Evolutionary conservation across 2,113 vertebrate genomes (phyloP), one percentile per base, ranked within the genome.

Genomic region (Ciconia boyciana): DNA sequence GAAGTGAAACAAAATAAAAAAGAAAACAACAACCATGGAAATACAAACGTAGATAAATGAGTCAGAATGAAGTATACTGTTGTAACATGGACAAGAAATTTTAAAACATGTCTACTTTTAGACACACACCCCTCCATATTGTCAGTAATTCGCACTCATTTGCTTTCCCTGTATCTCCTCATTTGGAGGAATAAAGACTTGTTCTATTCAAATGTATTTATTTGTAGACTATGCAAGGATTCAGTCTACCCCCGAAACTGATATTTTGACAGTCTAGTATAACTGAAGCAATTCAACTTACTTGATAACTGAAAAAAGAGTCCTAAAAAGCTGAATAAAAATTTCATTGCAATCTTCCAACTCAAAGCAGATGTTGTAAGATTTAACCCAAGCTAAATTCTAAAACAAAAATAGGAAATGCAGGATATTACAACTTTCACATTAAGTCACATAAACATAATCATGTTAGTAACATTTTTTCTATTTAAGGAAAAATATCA

Each of bases 341-440:
- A 99, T 99, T 98, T 99, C 99, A 93, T 99, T 99, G 98, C 99
- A 99, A 98, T 99, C 99, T 98, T 99, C 99, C 97, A 99, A 98
- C 96, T 99, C 99, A 98, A 99, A 99, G 97, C 99, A 99, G 98
- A 99, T 99, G 98, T 99, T 99, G 97, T 99, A 99, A 26, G 99
- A 99, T 98, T 99, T 99, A 91, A 99, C 99, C 99, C 99, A 99
- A 10, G 99, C 99, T 98, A 99, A 98, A 97, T 99, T 99, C 99
- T 99, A 96, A 46, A 97, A 98, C 32, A 97, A 94, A 70, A 90
- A 97, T 26, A 95, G 93, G 75, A 93, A 72, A 97, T 94, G 97
- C 74, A 97, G 54, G 21, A 88, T 48, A 96, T 86, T 87, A 93
- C 36, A 94, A 54, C 41, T 92, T 92, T 95, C 39, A 75, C 28